Evolutionary conservation across 2,797 vertebrate genomes (phyloP).

Genomic region (Fringilla coelebs): DNA sequence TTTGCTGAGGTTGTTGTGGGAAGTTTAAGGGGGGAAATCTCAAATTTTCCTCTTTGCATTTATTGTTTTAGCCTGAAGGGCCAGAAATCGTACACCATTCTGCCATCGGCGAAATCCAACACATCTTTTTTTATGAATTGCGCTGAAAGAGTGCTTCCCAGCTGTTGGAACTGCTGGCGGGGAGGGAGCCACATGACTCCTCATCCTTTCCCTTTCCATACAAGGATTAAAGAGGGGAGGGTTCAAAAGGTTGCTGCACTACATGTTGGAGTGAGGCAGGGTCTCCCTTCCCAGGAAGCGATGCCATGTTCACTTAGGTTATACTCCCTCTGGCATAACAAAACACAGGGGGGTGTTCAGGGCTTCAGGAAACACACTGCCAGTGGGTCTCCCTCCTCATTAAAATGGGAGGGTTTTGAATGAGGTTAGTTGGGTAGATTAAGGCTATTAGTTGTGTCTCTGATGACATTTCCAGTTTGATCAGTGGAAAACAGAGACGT

Average conservation of each 20-base stretch:
- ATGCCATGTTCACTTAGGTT: slow-evolving; percentile 48
- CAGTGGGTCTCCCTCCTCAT: slow-evolving; percentile 27
- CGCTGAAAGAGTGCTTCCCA: slow-evolving; percentile 72
- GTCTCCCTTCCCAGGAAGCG: slow-evolving; percentile 36
- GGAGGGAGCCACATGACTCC: slow-evolving; percentile 71
- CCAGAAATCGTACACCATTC: slow-evolving; percentile 73
- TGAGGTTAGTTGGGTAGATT: slow-evolving; percentile 14
- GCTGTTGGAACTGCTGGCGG: slow-evolving; percentile 73
- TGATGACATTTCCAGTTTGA: background rate
- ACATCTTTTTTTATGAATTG: slow-evolving; percentile 71
- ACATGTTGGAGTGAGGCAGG: slow-evolving; percentile 49
- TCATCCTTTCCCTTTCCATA: slow-evolving; percentile 67
- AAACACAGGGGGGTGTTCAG: background rate
- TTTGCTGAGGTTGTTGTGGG: slow-evolving; percentile 83
- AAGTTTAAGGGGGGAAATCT: slow-evolving; percentile 78
- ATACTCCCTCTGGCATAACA: slow-evolving; percentile 38
- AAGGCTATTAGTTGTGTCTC: background rate
- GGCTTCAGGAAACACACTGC: slow-evolving; percentile 6
- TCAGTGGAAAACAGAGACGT: background rate
- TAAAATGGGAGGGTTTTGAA: background rate
- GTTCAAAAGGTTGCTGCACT: slow-evolving; percentile 71
- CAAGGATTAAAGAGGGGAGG: slow-evolving; percentile 69
- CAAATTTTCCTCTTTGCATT: slow-evolving; percentile 76
- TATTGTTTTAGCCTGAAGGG: slow-evolving; percentile 81
- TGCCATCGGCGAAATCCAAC: slow-evolving; percentile 79